Evolutionary conservation across 2,888 invertebrate genomes (phyloP), one percentile per base, ranked within the genome.

Genomic region (Phragmatobia fuliginosa): DNA sequence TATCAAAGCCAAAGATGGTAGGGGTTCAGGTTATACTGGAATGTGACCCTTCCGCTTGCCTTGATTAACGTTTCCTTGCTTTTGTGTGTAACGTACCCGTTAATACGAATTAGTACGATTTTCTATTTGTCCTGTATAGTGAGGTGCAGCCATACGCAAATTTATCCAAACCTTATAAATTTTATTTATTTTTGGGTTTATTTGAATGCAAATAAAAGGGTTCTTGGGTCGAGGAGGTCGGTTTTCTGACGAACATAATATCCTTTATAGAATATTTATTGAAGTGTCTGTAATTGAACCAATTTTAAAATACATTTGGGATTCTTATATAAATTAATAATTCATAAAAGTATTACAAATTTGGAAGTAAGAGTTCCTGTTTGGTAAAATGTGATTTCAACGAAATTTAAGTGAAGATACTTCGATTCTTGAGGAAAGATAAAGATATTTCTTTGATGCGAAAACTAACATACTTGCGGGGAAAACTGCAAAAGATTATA

Each of bases 41-140:
- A 67, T 69, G 75, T 83, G 88, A 89, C 90, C 92, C 90, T 90
- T 90, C 86, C 88, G 86, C 84, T 86, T 83, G 83, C 87, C 85
- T 90, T 91, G 89, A 91, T 92, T 90, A 91, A 89, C 87, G 84
- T 85, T 83, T 83, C 81, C 82, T 83, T 85, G 83, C 86, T 85
- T 88, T 87, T 88, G 87, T 87, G 86, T 84, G 75, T 74, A 86
- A 79, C 79, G 80, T 80, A 81, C 82, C 85, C 85, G 85, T 88
- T 87, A 87, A 88, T 86, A 84, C 83, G 85, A 87, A 89, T 88
- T 85, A 88, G 87, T 79, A 83, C 73, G 81, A 82, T 85, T 85
- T 84, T 77, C 74, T 80, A 74, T 76, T 74, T 66, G 70, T 52
- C 63, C 52, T 62, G 68, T 74, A 70, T 71, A 70, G 56, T 65